phyloP scores from a whole-genome alignment of 2,797 vertebrate genomes.

The Poecile montanus region DNA sequence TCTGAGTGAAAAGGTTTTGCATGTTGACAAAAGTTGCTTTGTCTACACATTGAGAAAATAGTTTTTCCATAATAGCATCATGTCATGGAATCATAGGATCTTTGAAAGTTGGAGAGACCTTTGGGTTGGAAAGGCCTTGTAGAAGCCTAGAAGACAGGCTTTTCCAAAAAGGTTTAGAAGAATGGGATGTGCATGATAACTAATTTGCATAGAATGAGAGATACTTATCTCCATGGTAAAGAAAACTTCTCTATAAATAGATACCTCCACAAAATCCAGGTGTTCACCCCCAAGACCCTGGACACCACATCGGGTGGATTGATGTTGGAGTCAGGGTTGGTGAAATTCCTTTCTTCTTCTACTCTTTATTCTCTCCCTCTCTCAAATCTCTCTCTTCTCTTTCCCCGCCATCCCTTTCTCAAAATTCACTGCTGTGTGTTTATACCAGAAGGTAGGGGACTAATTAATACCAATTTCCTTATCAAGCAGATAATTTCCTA shows the following conservation, averaged over 20 bases:
- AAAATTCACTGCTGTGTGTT: background rate
- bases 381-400: background rate
- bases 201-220: background rate
- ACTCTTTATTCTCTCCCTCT: background rate
- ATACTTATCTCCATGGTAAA: background rate
- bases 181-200: background rate
- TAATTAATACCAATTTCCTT: background rate
- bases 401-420: background rate
- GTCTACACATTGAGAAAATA: background rate
- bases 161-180: background rate
- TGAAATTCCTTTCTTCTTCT: background rate
- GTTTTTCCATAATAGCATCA: background rate
- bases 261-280: background rate
- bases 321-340: background rate
- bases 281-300: fast-evolving
- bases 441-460: background rate
- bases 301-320: background rate
- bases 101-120: background rate
- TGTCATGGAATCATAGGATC: background rate
- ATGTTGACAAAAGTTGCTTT: background rate
- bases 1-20: background rate
- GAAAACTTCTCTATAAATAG: background rate
- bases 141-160: background rate
- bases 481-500: background rate
- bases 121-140: background rate